Evolutionary conservation across 2,888 invertebrate species (phyloP), one percentile per base, ranked within the genome.

Genomic region (Boloria selene): DNA sequence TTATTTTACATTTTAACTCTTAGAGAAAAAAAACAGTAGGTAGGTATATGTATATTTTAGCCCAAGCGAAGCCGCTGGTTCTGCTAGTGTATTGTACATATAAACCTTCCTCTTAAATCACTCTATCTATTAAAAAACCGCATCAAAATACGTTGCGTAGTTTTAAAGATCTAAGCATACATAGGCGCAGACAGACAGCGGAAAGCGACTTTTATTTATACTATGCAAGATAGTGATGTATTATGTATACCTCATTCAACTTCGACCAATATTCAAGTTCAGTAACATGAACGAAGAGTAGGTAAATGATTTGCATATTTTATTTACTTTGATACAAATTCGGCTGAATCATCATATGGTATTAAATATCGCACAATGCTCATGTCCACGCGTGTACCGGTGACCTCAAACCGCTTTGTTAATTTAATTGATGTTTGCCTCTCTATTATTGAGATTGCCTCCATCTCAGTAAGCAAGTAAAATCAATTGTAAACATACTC

Each of bases 391-490:
- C 17, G 53, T 17, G 68, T 58, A 52, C 56, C 52, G 62, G 59
- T 67, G 65, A 63, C 70, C 70, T 50, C 44, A 55, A 56, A 56
- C 14, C 26, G 18, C 42, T 63, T 69, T 61, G 55, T 65, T 49
- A 63, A 44, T 26, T 63, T 61, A 53, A 47, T 60, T 44, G 38
- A 47, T 68, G 65, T 68, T 68, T 68, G 26, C 62, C 26, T 17
- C 31, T 17, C 26, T 59, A 65, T 68, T 62, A 60, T 65, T 59
- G 45, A 51, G 58, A 68, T 68, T 68, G 59, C 68, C 54, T 45
- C 59, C 45, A 54, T 61, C 44, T 65, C 45, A n/a, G 60, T 64
- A 38, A 56, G 58, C 61, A 56, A 22, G 22, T 4, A 18, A 58
- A 56, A 42, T 64, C 50, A 61, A 64, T 64, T 67, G 31, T 58